Evolutionary conservation across 2,888 invertebrate species (phyloP), one percentile per base, ranked within the genome.

Genomic region (Nycteola revayana): DNA sequence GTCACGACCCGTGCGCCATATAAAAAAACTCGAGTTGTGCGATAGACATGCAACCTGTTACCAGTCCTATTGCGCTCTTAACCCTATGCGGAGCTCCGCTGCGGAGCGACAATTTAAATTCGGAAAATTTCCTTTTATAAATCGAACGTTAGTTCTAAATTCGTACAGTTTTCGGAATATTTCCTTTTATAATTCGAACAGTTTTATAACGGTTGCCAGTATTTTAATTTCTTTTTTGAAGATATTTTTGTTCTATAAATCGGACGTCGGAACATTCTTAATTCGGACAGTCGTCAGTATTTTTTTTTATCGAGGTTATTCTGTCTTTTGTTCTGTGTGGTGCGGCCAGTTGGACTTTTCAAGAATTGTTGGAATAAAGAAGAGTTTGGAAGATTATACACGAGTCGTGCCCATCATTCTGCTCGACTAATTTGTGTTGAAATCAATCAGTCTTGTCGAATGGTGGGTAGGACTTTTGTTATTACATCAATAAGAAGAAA

Each of bases 371-470:
- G 14, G 36, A 40, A 9, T 25, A 44, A 54, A 55, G 57, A 53
- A 7, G 10, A 20, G 9, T 8, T 9, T 1, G 4, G 34, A 49
- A 44, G 22, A 45, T 30, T 24, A 11, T 10, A 29, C 65, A 40
- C 54, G 36, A 36, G 54, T 66, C 70, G 56, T 25, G 40, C 56
- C 84, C 80, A 56, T 52, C 77, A 43, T 84, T 84, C 75, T 64
- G 62, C 85, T 79, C 40, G 86, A 84, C 83, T 81, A 59, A 40
- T 62, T 83, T 71, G 49, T 62, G n/a, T 42, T 21, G 14, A 39
- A 41, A 32, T 66, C 79, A 52, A 21, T 86, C 86, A 86, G 86
- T 86, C 86, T 86, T 86, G 86, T 86, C 86, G 86, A 86, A 86
- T 86, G 86, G 86, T 86, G 86, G 86, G 86, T 86, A 32, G 44